phyloP scores from a whole-genome alignment of 2,797 vertebrate genomes.

The Sebastes kiyomatsui region DNA sequence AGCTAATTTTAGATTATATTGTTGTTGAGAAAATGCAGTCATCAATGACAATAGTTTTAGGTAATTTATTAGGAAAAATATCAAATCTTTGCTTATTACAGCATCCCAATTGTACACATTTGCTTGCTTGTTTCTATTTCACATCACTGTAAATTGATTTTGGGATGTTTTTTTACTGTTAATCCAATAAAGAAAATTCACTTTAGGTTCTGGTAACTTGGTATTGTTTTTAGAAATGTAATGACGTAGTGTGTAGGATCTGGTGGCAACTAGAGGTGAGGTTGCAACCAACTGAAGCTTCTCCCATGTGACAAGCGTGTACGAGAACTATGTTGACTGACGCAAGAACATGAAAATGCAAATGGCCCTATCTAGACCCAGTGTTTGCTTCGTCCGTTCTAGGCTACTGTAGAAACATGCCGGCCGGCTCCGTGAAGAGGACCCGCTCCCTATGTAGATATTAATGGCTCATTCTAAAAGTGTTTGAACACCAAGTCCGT shows the following conservation, averaged over 20 bases:
- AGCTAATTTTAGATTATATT: background rate
- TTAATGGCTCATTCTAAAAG: no score
- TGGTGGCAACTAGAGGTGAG: no score
- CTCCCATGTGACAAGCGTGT: no score
- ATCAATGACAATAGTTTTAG: background rate
- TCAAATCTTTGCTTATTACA: background rate
- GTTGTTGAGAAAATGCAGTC: background rate
- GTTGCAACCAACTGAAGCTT: no score
- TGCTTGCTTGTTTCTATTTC: background rate
- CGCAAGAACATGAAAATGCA: no score
- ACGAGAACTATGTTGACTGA: no score
- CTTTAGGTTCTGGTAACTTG: background rate
- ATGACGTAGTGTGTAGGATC: background rate
- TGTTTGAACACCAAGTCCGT: no score
- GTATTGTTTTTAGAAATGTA: background rate
- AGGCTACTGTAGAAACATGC: no score
- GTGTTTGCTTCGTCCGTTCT: no score
- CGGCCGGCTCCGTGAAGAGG: no score
- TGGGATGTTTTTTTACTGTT: background rate
- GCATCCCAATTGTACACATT: background rate
- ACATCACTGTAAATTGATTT: background rate
- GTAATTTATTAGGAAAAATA: background rate
- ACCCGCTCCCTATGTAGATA: no score
- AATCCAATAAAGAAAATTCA: background rate
- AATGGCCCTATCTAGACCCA: no score